Evolutionary conservation across 2,113 vertebrate genomes (phyloP), one percentile per base, ranked within the genome.

Genomic region (Gyps fulvus): DNA sequence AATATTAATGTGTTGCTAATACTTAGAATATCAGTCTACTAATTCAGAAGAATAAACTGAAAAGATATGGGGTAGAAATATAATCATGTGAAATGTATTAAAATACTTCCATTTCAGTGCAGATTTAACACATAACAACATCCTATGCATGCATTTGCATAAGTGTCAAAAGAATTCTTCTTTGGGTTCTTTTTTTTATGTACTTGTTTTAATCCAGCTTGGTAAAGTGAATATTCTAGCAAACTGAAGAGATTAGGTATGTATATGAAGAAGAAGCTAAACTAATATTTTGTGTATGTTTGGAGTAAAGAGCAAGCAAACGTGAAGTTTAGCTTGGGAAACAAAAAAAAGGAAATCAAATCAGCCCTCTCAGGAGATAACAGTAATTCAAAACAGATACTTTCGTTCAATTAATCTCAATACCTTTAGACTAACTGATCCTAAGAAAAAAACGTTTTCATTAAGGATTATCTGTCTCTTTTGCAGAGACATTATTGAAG

Each of bases 381-480:
- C n/a, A 88, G 40, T 61, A 94, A 96, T 91, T 89, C 84, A 93
- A 84, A 96, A 5, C 43, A 96, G 58, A n/a, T 31, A 73, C 13
- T 50, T 96, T 89, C 67, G 83, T 81, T 88, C 77, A 93, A 91
- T 57, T 52, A 94, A 96, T 23, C 70, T 93, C 63, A 61, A 73
- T 96, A 87, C 40, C 38, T 96, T 97, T 61, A 91, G 36, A 96
- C 66, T 78, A 95, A 95, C 38, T 85, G 66, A 97, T 89, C 49
- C 38, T 81, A 93, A 96, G 84, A 94, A 96, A 96, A 97, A 97
- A 79, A n/a, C 20, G 57, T 89, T 80, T 74, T 87, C 59, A 95
- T 92, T 96, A 94, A 96, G 94, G 95, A 96, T 97, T 97, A 96
- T 83, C 83, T 96, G 76, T 86, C 82, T 82, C 66, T 62, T 96